Evolutionary conservation across 2,113 vertebrate genomes (phyloP).

Genomic region (Saimiri boliviensis): DNA sequence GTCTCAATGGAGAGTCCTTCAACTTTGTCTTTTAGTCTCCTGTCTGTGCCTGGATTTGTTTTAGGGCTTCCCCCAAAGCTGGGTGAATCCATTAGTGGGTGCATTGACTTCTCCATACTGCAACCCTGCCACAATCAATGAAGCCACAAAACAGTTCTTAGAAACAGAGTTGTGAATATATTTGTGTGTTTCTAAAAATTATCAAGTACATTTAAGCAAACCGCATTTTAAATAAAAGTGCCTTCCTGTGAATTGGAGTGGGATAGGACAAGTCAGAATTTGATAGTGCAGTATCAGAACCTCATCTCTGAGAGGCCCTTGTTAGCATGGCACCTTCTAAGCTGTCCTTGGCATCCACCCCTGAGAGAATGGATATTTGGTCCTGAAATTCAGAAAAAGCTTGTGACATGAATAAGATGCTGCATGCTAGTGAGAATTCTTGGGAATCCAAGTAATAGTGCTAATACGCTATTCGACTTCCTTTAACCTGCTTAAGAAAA

Average conservation of each 20-base stretch:
- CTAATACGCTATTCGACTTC: background rate
- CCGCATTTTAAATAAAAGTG: background rate
- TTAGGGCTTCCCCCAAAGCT: background rate
- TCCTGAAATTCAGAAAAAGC: background rate
- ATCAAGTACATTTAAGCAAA: background rate
- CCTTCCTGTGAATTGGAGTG: too few species aligned
- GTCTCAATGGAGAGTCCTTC: background rate
- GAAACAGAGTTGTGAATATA: background rate
- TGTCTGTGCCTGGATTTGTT: background rate
- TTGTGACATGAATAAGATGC: background rate
- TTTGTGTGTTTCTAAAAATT: background rate
- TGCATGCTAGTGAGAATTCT: background rate
- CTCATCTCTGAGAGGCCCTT: background rate
- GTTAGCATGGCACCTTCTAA: background rate
- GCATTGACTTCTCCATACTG: background rate
- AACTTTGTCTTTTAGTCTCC: background rate
- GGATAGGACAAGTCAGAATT: background rate
- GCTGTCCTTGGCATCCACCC: background rate
- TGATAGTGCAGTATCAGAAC: background rate
- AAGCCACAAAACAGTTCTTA: background rate
- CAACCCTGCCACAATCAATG: background rate
- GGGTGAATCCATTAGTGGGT: background rate
- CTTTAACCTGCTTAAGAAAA: background rate
- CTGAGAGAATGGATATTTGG: background rate
- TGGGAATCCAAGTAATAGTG: background rate